These are phyloP conservation scores for Sturnira hondurensis DNA, from an alignment of 2,113 vertebrate genomes.

Conservation along the genomic window DNA sequence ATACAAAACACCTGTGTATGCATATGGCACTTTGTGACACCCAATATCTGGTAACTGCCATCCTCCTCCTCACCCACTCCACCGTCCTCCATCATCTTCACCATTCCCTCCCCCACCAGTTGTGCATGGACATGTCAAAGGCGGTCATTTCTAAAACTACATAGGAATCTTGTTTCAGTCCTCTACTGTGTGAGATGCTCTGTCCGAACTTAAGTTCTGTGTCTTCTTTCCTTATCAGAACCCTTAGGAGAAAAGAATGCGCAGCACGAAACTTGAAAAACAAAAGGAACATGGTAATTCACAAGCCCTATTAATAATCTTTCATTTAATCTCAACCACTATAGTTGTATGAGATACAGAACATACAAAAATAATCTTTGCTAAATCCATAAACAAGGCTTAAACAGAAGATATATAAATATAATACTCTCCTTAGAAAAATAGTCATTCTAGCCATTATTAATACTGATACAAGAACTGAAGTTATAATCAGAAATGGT, in stretches of 20 bases:
- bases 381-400: not conserved
- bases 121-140: not conserved
- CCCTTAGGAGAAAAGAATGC: not conserved
- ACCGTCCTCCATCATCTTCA: not conserved
- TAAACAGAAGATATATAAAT: not conserved
- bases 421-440: not conserved
- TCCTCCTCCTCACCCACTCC: not conserved
- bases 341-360: not conserved
- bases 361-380: not conserved
- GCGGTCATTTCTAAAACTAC: not conserved
- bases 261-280: not conserved
- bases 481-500: not conserved
- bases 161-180: not conserved
- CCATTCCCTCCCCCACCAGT: not conserved
- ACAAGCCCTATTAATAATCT: not conserved
- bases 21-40: not conserved
- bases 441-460: not conserved
- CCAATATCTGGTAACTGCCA: not conserved
- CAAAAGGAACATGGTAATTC: not conserved
- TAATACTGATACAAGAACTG: not conserved
- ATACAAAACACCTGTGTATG: not conserved
- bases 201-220: not conserved
- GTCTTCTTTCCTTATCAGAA: not conserved
- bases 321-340: not conserved
- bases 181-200: not conserved